These are phyloP conservation scores for Chloroclystis v-ata DNA, from an alignment of 2,888 invertebrate genomes.

Conservation along the genomic window DNA sequence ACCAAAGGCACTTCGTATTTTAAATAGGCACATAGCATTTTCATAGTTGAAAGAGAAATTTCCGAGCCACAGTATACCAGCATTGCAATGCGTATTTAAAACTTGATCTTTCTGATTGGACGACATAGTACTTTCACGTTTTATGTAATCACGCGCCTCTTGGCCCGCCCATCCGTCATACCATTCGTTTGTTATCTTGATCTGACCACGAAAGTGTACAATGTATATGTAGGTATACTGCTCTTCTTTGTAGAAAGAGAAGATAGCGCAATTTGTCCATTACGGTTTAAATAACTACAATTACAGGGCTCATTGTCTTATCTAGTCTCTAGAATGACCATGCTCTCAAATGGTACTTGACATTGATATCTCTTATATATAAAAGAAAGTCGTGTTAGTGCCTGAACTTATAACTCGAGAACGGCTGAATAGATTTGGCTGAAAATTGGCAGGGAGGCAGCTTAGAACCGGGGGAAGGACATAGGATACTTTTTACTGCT, in stretches of 20 bases:
- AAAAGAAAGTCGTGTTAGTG: too few species aligned
- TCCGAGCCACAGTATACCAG: slow-evolving; percentile 31
- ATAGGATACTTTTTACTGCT: too few species aligned
- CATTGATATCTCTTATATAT: too few species aligned
- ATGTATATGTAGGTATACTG: too few species aligned
- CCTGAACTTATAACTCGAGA: too few species aligned
- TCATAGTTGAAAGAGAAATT: slow-evolving; percentile 8
- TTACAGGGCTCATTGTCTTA: slow-evolving; percentile 24
- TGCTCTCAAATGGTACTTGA: slow-evolving; percentile 29
- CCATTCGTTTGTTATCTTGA: slow-evolving; percentile 57
- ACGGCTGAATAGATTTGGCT: too few species aligned
- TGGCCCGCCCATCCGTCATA: slow-evolving; percentile 61
- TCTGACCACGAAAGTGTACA: slow-evolving; percentile 58
- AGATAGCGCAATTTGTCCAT: slow-evolving; percentile 34
- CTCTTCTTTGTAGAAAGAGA: slow-evolving; percentile 46
- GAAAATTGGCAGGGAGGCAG: too few species aligned
- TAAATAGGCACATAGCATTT: slow-evolving; percentile 14
- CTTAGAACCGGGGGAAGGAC: too few species aligned
- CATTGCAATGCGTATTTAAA: slow-evolving; percentile 43
- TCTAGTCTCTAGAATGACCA: slow-evolving; percentile 16
- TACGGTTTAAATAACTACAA: slow-evolving; percentile 22
- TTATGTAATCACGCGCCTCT: slow-evolving; percentile 63
- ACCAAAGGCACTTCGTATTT: slow-evolving; percentile 8
- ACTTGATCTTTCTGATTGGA: slow-evolving; percentile 55
- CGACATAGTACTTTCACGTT: slow-evolving; percentile 66